These are phyloP conservation scores for Cyclopterus lumpus DNA, from an alignment of 2,797 vertebrate genomes.

Conservation along the genomic window DNA sequence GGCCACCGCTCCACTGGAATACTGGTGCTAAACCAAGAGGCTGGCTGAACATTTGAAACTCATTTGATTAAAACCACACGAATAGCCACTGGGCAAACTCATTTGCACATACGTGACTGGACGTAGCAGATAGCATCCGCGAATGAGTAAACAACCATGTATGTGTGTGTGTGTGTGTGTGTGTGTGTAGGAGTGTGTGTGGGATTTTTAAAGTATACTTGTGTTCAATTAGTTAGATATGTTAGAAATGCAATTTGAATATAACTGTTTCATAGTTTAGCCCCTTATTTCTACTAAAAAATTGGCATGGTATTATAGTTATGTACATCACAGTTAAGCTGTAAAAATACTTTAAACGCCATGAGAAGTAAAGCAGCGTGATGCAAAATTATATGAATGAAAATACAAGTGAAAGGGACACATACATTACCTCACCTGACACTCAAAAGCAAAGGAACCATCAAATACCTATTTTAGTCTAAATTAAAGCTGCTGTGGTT, in stretches of 20 bases:
- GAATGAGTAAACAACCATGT: background rate
- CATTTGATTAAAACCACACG: slow-evolving; percentile 56
- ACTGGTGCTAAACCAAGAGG: background rate
- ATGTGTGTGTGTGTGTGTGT: background rate
- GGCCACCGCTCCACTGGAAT: background rate
- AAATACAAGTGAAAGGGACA: background rate
- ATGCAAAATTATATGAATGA: background rate
- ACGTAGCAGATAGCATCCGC: background rate
- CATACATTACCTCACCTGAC: background rate
- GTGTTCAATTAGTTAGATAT: no score
- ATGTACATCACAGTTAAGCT: background rate
- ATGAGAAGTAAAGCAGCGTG: background rate
- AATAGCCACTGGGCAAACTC: slow-evolving; percentile 20
- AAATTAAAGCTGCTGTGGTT: slow-evolving; percentile 19
- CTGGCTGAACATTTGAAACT: slow-evolving; percentile 22
- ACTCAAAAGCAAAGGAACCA: background rate
- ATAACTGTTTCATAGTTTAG: background rate
- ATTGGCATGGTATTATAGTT: background rate
- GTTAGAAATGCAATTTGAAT: background rate
- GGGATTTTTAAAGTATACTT: no score
- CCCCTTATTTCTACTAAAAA: background rate
- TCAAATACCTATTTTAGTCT: background rate
- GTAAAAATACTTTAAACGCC: background rate
- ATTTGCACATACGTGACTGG: slow-evolving; percentile 43
- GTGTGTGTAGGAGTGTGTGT: background rate